Conservation (phyloP, 2,888 invertebrate genomes). For the Muscina levida region DNA sequence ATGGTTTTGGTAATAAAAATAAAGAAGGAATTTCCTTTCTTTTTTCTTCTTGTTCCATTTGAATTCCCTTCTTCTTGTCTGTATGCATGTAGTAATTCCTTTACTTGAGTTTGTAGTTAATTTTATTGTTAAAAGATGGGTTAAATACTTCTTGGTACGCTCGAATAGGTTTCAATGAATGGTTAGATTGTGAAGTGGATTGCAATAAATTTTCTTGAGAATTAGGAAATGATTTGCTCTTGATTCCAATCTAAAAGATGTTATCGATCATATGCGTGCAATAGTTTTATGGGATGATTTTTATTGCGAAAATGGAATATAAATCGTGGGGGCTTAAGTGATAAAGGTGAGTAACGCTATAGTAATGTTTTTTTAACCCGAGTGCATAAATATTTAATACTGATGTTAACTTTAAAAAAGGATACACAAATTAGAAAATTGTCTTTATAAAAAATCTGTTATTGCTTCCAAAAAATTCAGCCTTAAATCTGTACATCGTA, state of each 20-base stretch:
- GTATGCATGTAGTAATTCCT: background rate
- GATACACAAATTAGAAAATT: too few species aligned
- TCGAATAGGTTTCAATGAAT: conserved; percentile 45
- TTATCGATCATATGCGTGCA: conserved; percentile 74
- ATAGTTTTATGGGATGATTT: conserved; percentile 65
- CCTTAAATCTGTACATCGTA: too few species aligned
- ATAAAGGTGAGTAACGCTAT: too few species aligned
- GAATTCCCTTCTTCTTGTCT: conserved; percentile 32
- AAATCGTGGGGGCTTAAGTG: too few species aligned
- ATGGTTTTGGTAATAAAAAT: conserved; percentile 43
- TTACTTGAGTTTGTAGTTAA: conserved; percentile 68
- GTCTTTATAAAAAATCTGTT: too few species aligned
- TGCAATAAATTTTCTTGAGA: conserved; percentile 56
- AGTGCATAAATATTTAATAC: too few species aligned
- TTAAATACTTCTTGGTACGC: conserved; percentile 72
- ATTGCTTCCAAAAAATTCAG: too few species aligned
- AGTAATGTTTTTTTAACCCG: too few species aligned
- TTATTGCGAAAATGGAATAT: too few species aligned
- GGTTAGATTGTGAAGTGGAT: background rate
- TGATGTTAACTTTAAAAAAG: too few species aligned
- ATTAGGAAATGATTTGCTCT: conserved; percentile 45
- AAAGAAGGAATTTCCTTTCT: conserved; percentile 10
- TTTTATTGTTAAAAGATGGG: conserved; percentile 78
- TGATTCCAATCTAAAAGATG: conserved; percentile 77
- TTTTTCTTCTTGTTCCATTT: conserved; percentile 55